Evolutionary conservation across 2,888 invertebrate species (phyloP).

Genomic region (Parnassius mnemosyne): DNA sequence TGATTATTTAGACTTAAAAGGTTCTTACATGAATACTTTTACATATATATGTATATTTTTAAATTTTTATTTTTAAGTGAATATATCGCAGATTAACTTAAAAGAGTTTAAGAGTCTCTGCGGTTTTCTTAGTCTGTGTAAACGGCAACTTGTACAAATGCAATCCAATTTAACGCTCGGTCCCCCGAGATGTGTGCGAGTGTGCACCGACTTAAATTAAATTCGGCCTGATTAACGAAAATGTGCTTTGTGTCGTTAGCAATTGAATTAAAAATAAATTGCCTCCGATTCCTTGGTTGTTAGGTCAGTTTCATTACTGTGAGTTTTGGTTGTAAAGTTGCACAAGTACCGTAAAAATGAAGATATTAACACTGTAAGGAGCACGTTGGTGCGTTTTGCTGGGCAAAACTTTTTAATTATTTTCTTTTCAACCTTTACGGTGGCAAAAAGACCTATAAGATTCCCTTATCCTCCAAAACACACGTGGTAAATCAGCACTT

Average conservation of each 20-base stretch:
- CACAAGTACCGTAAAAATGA: constrained; percentile 20
- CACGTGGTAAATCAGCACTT: too few species aligned
- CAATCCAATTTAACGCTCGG: constrained; percentile 25
- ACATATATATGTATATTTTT: too few species aligned
- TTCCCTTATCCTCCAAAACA: not conserved
- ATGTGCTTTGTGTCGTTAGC: constrained; percentile 34
- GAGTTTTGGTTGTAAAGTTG: constrained; percentile 30
- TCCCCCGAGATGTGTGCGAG: constrained; percentile 20
- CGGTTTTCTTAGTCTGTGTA: constrained; percentile 11
- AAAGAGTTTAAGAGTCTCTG: not conserved
- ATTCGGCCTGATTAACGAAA: constrained; percentile 38
- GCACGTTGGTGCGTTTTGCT: constrained; percentile 2
- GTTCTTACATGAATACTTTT: too few species aligned
- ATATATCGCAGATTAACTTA: not conserved
- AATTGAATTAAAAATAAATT: constrained; percentile 36
- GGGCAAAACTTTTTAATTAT: constrained; percentile 2
- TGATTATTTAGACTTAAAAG: too few species aligned
- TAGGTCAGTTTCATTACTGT: constrained; percentile 28
- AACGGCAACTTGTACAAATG: constrained; percentile 22
- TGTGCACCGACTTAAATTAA: constrained; percentile 23
- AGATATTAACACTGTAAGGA: constrained; percentile 24
- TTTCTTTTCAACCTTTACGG: not conserved
- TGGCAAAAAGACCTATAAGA: not conserved
- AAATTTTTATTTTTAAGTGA: too few species aligned
- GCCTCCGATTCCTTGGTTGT: not conserved